Conservation (phyloP, 2,888 invertebrate species). For the Perizoma flavofasciatum region DNA sequence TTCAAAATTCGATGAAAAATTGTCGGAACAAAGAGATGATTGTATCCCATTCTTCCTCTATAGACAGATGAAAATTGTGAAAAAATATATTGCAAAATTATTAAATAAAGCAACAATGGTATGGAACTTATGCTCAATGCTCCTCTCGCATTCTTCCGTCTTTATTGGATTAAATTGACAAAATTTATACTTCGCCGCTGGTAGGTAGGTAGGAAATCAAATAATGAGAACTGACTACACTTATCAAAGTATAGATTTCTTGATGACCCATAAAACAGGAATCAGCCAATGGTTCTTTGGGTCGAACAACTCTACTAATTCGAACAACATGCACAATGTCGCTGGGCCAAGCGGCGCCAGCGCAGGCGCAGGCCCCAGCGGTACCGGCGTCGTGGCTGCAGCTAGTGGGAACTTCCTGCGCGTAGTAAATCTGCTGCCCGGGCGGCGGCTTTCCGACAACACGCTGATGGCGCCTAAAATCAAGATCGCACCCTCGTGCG, state of each 20-base stretch:
- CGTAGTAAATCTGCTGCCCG: conserved; percentile 92
- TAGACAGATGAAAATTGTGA: no score
- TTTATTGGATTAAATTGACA: conserved; percentile 18
- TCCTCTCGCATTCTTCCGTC: no score
- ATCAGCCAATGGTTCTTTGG: conserved; percentile 93
- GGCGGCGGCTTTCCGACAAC: conserved; percentile 95
- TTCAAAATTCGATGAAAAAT: not conserved
- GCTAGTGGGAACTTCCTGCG: conserved; percentile 89
- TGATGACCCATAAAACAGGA: conserved; percentile 53
- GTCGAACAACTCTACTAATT: conserved; percentile 89
- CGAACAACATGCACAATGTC: conserved; percentile 70
- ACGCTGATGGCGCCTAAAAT: conserved; percentile 96
- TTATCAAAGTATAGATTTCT: conserved; percentile 16
- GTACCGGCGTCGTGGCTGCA: not conserved
- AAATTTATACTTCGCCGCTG: conserved; percentile 23
- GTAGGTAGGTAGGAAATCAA: conserved; percentile 19
- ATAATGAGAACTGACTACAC: conserved; percentile 12
- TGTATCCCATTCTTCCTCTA: no score
- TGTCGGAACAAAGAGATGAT: no score
- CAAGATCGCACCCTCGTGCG: conserved; percentile 94
- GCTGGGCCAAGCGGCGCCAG: conserved; percentile 15
- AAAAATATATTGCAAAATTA: no score
- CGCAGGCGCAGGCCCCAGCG: not conserved
- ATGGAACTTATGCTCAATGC: no score
- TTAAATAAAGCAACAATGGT: no score